These are phyloP conservation scores for Linnaemya vulpina DNA, from an alignment of 2,888 invertebrate species.

Conservation along the genomic window DNA sequence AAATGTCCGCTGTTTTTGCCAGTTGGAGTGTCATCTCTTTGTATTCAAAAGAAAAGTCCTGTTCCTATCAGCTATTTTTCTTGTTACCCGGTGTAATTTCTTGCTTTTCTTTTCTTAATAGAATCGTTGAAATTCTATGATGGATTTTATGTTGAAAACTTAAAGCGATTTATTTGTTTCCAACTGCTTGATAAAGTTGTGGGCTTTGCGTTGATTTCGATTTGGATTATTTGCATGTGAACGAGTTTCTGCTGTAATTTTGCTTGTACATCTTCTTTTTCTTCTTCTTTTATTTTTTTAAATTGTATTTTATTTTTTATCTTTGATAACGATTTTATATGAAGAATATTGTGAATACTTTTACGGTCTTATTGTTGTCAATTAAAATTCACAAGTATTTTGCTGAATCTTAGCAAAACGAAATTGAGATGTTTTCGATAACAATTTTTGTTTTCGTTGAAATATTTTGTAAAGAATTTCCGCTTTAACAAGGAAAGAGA, in stretches of 20 bases:
- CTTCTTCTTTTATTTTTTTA: too few species aligned
- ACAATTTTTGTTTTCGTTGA: too few species aligned
- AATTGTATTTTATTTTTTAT: background rate
- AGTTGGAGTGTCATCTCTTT: too few species aligned
- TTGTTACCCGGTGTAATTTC: background rate
- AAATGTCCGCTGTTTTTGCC: too few species aligned
- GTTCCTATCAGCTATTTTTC: too few species aligned
- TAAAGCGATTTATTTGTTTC: slow-evolving; percentile 21
- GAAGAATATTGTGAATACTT: background rate
- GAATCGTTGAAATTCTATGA: background rate
- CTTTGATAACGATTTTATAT: background rate
- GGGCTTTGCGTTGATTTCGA: slow-evolving; percentile 6
- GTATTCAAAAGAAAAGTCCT: too few species aligned
- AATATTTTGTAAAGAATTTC: too few species aligned
- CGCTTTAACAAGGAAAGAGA: too few species aligned
- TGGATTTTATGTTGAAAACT: slow-evolving; percentile 28
- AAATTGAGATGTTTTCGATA: background rate
- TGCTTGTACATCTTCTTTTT: too few species aligned
- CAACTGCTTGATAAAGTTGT: slow-evolving; percentile 14
- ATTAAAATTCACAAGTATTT: background rate
- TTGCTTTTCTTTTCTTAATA: background rate
- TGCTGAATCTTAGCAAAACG: background rate
- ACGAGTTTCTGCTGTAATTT: background rate
- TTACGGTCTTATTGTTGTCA: background rate
- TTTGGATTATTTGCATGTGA: slow-evolving; percentile 16